Conservation (phyloP, 2,113 vertebrate species). For the Xyliphius kryptos region DNA sequence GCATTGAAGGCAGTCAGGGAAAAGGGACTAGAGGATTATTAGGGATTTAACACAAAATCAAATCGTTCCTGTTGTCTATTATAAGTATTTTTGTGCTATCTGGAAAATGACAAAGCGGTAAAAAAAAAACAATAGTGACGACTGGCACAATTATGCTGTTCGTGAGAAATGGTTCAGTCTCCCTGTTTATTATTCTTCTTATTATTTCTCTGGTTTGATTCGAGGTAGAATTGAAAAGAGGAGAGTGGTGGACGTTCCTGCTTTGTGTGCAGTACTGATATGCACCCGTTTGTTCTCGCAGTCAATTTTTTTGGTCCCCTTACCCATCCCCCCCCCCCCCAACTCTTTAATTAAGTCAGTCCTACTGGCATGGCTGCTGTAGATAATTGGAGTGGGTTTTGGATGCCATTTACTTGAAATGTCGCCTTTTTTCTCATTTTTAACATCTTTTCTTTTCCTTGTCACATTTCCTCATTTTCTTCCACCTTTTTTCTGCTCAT, state of each 20-base stretch:
- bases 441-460: constrained; percentile 52
- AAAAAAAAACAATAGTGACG: constrained; percentile 55
- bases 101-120: constrained; percentile 48
- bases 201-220: constrained; percentile 64
- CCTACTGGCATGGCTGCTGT: constrained; percentile 70
- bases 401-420: constrained; percentile 73
- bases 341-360: constrained; percentile 80
- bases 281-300: constrained; percentile 64
- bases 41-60: constrained; percentile 52
- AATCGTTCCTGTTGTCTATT: constrained; percentile 58
- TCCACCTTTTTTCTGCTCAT: constrained; percentile 36
- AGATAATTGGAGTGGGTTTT: constrained; percentile 80
- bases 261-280: constrained; percentile 75
- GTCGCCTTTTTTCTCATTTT: constrained; percentile 65
- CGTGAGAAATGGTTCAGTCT: constrained; percentile 49
- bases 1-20: constrained; percentile 61
- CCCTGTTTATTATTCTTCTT: constrained; percentile 58
- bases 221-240: constrained; percentile 71
- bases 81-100: constrained; percentile 54
- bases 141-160: constrained; percentile 67
- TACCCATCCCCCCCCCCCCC: constrained; percentile 46
- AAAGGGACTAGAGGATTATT: constrained; percentile 63
- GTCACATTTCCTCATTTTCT: constrained; percentile 29
- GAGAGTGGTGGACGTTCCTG: constrained; percentile 61
- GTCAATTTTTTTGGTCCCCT: constrained; percentile 53